These are phyloP conservation scores for Poecilia gillii DNA, from an alignment of 2,797 vertebrate species.

Conservation along the genomic window DNA sequence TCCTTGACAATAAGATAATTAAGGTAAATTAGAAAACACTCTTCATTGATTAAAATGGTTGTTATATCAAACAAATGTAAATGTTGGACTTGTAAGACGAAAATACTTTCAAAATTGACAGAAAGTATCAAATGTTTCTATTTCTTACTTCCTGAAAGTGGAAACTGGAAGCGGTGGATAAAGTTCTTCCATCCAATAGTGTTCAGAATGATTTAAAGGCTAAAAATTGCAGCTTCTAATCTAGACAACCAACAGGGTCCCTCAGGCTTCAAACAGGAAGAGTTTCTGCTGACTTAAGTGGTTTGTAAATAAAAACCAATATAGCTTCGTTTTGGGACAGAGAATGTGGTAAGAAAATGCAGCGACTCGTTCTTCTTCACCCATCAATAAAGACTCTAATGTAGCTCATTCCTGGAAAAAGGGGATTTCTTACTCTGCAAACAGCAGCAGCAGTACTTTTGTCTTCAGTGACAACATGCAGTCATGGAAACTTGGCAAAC, in stretches of 20 bases:
- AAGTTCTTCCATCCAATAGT: conserved; percentile 8
- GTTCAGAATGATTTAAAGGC: conserved; percentile 27
- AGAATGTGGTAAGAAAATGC: conserved; percentile 28
- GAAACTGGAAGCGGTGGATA: conserved; percentile 5
- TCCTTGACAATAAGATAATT: not conserved
- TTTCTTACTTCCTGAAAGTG: not conserved
- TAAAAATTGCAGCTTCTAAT: conserved; percentile 25
- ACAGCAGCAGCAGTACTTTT: not conserved
- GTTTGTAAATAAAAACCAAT: conserved; percentile 8
- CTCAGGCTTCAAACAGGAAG: conserved; percentile 9
- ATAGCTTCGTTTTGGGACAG: conserved; percentile 24
- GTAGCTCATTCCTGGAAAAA: conserved; percentile 40
- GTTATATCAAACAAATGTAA: not conserved
- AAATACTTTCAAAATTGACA: not conserved
- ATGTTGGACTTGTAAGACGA: not conserved
- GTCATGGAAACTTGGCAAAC: not conserved
- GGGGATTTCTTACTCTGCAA: conserved; percentile 18
- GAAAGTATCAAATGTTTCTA: not conserved
- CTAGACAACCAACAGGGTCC: not conserved
- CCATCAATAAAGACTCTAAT: conserved; percentile 43
- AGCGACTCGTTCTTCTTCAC: conserved; percentile 28
- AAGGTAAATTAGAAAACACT: not conserved
- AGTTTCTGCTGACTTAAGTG: conserved; percentile 33
- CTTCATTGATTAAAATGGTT: not conserved
- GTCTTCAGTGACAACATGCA: not conserved